phyloP scores from a whole-genome alignment of 2,888 invertebrate genomes.

The Clistopyga incitator region DNA sequence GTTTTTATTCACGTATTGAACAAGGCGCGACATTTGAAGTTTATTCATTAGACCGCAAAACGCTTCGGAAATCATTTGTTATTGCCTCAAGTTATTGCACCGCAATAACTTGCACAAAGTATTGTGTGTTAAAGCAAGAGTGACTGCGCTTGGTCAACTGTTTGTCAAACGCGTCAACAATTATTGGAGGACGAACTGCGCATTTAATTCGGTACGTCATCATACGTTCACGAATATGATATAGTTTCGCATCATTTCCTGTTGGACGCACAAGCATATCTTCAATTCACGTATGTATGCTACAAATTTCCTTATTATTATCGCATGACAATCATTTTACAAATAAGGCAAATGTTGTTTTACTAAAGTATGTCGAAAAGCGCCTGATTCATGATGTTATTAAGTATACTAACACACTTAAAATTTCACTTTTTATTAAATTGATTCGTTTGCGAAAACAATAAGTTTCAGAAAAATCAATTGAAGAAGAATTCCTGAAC shows the following conservation, averaged over 20 bases:
- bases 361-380: too few relatives aligned
- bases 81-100: not conserved
- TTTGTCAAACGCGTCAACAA: not conserved
- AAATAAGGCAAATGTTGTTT: too few relatives aligned
- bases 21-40: not conserved
- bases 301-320: too few relatives aligned
- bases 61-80: not conserved
- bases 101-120: not conserved
- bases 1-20: not conserved
- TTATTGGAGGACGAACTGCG: not conserved
- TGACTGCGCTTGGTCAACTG: not conserved
- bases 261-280: too few relatives aligned
- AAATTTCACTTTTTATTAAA: too few relatives aligned
- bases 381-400: too few relatives aligned
- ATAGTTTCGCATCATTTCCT: not conserved
- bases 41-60: not conserved
- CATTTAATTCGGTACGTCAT: slow-evolving; percentile 2
- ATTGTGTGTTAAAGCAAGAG: not conserved
- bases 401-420: too few relatives aligned
- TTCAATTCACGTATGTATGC: too few relatives aligned
- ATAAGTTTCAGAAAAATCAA: too few relatives aligned
- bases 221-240: not conserved
- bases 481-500: too few relatives aligned
- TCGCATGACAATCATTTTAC: too few relatives aligned
- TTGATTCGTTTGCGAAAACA: too few relatives aligned